These are phyloP conservation scores for Leptoclinus maculatus DNA, from an alignment of 2,797 vertebrate species.

Conservation along the genomic window DNA sequence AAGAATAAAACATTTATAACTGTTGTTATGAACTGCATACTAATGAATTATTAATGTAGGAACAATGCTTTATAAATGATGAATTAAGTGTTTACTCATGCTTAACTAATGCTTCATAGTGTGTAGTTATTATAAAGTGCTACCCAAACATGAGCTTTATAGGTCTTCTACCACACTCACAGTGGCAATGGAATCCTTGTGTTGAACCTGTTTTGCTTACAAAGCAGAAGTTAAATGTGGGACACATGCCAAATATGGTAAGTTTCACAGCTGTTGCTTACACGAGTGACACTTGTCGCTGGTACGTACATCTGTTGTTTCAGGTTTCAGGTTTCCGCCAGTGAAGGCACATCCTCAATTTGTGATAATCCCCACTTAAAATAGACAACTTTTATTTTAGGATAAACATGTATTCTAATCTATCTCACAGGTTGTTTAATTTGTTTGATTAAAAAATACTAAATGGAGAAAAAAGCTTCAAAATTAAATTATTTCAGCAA, in stretches of 20 bases:
- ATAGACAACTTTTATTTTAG: background rate
- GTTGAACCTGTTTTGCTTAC: conserved; percentile 25
- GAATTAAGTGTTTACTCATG: too few relatives aligned
- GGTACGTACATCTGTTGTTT: conserved; percentile 38
- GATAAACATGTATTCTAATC: background rate
- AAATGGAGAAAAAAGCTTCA: background rate
- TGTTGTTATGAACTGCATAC: too few relatives aligned
- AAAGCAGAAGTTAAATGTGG: conserved; percentile 63
- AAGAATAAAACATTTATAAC: too few relatives aligned
- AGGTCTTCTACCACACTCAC: background rate
- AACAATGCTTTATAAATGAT: too few relatives aligned
- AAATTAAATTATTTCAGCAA: background rate
- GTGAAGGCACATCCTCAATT: conserved; percentile 26
- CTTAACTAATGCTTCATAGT: too few relatives aligned
- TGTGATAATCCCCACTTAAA: conserved; percentile 14
- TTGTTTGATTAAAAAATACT: background rate
- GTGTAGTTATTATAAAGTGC: too few relatives aligned
- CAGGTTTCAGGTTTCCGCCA: conserved; percentile 39
- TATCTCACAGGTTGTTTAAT: background rate
- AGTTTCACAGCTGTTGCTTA: conserved; percentile 50
- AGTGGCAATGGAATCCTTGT: conserved; percentile 10
- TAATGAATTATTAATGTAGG: too few relatives aligned
- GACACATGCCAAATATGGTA: conserved; percentile 46
- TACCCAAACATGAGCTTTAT: background rate
- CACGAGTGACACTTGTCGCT: conserved; percentile 32